Conservation (phyloP, 2,113 vertebrate species). For the Toxostoma redivivum region DNA sequence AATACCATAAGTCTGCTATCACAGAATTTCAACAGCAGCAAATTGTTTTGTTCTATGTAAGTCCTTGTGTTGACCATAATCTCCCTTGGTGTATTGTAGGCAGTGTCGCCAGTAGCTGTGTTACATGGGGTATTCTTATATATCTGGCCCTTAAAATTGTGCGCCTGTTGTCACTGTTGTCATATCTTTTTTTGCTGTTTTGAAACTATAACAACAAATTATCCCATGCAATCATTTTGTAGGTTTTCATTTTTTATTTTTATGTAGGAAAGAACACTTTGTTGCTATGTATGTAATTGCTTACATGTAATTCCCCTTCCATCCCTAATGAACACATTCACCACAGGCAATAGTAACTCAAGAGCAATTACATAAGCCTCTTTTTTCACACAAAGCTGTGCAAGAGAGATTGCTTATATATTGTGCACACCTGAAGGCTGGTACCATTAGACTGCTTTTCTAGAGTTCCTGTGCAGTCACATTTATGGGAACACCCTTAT, state of each 20-base stretch:
- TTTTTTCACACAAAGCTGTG: background rate
- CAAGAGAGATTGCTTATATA: background rate
- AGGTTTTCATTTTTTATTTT: background rate
- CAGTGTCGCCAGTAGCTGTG: background rate
- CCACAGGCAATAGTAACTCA: background rate
- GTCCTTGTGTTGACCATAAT: background rate
- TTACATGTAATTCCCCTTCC: background rate
- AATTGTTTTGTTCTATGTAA: background rate
- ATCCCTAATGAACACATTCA: background rate
- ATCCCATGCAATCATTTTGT: background rate
- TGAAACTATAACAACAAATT: background rate
- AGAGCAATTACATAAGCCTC: background rate
- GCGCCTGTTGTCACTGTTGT: background rate
- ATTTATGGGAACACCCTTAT: background rate
- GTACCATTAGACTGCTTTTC: background rate
- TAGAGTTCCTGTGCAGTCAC: background rate
- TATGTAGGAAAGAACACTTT: background rate
- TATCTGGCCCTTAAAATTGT: background rate
- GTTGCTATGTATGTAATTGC: background rate
- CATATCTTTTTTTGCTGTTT: background rate
- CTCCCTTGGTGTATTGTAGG: background rate
- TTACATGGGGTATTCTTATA: background rate
- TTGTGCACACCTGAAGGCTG: background rate
- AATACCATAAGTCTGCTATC: background rate
- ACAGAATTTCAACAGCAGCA: slow-evolving; percentile 5